These are phyloP conservation scores for Apodemus sylvaticus DNA, from an alignment of 2,113 vertebrate species.

Conservation along the genomic window DNA sequence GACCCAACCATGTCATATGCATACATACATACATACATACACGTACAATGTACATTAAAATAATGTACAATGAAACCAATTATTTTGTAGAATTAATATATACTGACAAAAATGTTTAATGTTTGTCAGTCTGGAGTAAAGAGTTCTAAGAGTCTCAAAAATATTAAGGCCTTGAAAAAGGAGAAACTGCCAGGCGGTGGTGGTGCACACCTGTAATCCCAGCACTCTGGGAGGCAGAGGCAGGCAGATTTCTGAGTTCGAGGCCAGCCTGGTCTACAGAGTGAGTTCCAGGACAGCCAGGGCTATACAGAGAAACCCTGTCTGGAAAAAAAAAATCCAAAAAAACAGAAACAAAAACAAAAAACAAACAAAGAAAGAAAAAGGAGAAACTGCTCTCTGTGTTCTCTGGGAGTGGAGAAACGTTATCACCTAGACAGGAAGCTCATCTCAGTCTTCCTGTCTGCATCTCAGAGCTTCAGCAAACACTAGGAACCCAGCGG, in stretches of 20 bases:
- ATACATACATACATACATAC: neutral
- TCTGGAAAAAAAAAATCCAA: too few relatives aligned
- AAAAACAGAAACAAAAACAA: too few relatives aligned
- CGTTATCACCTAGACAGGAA: neutral
- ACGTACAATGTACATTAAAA: neutral
- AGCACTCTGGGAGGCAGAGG: too few relatives aligned
- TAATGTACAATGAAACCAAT: neutral
- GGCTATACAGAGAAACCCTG: too few relatives aligned
- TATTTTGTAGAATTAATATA: neutral
- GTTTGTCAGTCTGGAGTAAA: neutral
- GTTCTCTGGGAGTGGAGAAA: neutral
- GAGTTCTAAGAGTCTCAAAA: neutral
- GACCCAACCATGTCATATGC: neutral
- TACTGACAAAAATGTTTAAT: neutral
- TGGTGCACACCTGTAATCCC: too few relatives aligned
- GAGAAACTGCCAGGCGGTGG: neutral
- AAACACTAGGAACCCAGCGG: neutral
- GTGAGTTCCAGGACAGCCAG: too few relatives aligned
- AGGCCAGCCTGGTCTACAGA: too few relatives aligned
- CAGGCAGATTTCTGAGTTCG: too few relatives aligned
- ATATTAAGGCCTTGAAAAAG: neutral
- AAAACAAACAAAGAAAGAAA: too few relatives aligned
- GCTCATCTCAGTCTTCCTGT: neutral
- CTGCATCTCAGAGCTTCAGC: neutral
- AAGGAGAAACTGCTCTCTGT: neutral